These are phyloP conservation scores for Cryptoleucopteryx plumbea DNA, from an alignment of 2,113 vertebrate species.

Conservation along the genomic window DNA sequence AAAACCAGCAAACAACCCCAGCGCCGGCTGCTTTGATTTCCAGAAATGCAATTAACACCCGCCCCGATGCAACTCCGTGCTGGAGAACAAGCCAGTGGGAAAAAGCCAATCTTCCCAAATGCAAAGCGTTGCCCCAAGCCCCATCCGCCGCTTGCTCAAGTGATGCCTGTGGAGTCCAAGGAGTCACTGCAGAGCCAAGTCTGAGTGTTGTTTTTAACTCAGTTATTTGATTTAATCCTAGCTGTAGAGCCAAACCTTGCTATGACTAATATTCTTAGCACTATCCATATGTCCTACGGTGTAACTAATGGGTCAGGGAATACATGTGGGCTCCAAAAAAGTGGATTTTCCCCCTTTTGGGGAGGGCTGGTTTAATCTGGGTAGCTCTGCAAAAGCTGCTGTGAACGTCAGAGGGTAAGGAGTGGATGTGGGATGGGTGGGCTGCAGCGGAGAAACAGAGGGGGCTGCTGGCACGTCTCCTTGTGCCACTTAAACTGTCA, in stretches of 20 bases:
- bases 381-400: neutral
- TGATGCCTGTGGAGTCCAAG: neutral
- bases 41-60: conserved; percentile 21
- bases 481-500: neutral
- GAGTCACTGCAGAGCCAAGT: neutral
- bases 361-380: neutral
- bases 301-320: neutral
- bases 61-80: fast-evolving
- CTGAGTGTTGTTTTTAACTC: neutral
- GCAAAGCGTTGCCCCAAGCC: neutral
- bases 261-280: neutral
- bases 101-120: neutral
- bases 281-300: neutral
- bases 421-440: fast-evolving
- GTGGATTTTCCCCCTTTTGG: neutral
- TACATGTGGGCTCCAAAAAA: neutral
- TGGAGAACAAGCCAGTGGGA: neutral
- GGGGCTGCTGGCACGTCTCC: neutral
- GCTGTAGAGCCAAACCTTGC: neutral
- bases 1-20: neutral
- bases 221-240: neutral
- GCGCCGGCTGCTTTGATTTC: neutral
- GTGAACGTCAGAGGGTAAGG: fast-evolving
- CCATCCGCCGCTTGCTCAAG: neutral
- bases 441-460: neutral